Conservation (phyloP, 64 coral and sea anemone genomes). For the Stylophora pistillata region DNA sequence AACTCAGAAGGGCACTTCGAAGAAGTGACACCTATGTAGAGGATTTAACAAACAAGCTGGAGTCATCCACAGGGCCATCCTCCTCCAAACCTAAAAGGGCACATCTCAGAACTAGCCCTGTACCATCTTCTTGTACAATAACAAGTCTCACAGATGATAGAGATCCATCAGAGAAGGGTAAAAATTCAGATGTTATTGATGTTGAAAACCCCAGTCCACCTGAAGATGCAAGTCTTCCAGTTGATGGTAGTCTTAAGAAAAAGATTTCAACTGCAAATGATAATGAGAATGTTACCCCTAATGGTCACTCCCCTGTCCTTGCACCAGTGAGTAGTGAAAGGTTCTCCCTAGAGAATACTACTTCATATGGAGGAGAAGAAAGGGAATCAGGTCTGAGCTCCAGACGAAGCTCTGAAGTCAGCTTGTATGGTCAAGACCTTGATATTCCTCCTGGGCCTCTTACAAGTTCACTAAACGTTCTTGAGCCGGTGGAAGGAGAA, state of each 20-base stretch:
- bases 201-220: not conserved
- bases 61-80: constrained; percentile 14
- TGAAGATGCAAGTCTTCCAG: not conserved
- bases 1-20: constrained; percentile 78
- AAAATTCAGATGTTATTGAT: not conserved
- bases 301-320: constrained; percentile 13
- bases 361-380: constrained; percentile 10
- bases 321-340: constrained; percentile 22
- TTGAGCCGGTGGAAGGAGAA: constrained; percentile 32
- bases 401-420: constrained; percentile 37
- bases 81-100: not conserved
- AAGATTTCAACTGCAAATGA: not conserved
- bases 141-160: constrained; percentile 9
- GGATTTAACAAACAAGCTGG: constrained; percentile 64
- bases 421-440: constrained; percentile 46
- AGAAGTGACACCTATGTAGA: constrained; percentile 91
- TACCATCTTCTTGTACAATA: constrained; percentile 3
- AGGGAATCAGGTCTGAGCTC: constrained; percentile 33
- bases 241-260: not conserved
- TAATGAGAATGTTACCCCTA: not conserved
- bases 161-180: not conserved
- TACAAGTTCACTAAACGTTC: constrained; percentile 30
- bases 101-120: not conserved
- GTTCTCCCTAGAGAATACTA: not conserved
- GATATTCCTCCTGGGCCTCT: constrained; percentile 37